Conservation (phyloP, 1,140 invertebrate species). For the Phymorhynchus buccinoides region DNA sequence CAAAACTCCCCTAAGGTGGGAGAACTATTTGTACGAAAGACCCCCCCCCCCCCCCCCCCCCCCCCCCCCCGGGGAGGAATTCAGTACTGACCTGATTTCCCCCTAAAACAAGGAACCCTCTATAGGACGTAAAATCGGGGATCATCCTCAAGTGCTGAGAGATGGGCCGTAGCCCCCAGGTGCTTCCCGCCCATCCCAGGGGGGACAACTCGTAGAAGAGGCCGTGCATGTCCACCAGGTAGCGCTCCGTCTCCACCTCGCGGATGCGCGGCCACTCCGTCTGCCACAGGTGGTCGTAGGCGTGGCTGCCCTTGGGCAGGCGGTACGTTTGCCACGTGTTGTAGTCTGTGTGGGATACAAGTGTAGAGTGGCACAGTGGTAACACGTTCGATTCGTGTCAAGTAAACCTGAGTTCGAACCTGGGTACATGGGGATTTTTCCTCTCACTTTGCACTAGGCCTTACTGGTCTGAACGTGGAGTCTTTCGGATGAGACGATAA, state of each 20-base stretch:
- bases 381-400: too few relatives aligned
- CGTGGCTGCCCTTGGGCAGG: constrained; percentile 51
- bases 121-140: constrained; percentile 51
- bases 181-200: constrained; percentile 47
- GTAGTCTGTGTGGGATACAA: too few relatives aligned
- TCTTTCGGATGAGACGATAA: too few relatives aligned
- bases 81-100: constrained; percentile 46
- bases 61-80: not conserved
- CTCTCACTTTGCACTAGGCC: too few relatives aligned
- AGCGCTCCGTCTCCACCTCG: constrained; percentile 52
- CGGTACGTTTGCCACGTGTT: constrained; percentile 53
- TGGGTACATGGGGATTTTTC: too few relatives aligned
- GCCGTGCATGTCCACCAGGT: constrained; percentile 54
- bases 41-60: too few relatives aligned
- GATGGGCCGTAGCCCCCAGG: constrained; percentile 49
- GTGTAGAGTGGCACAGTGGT: too few relatives aligned
- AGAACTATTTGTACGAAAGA: too few relatives aligned
- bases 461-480: too few relatives aligned
- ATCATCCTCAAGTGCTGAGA: constrained; percentile 49
- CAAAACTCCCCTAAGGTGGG: too few relatives aligned
- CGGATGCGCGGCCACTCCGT: constrained; percentile 53
- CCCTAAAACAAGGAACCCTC: constrained; percentile 48
- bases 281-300: constrained; percentile 55
- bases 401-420: too few relatives aligned
- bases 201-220: constrained; percentile 54